Evolutionary conservation across 2,888 invertebrate species (phyloP).

Genomic region (Caenorhabditis plicata): DNA sequence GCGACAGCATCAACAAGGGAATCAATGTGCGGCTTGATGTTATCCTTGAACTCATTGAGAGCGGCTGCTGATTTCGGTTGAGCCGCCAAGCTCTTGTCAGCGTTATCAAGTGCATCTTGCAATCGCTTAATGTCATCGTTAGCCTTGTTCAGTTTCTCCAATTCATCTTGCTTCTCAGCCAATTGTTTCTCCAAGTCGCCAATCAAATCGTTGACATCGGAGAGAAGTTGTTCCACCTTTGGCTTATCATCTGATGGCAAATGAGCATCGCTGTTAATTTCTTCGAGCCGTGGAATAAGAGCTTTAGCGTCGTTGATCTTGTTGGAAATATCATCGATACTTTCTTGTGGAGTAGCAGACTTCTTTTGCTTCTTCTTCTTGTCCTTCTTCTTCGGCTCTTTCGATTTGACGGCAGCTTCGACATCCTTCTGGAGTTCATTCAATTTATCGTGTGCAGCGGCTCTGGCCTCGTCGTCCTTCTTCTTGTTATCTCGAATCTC

Average conservation of each 20-base stretch:
- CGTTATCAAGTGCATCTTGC: conserved; percentile 18
- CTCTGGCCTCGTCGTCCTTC: conserved; percentile 8
- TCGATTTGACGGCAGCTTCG: conserved; percentile 4
- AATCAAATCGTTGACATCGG: neutral
- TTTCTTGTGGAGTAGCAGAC: neutral
- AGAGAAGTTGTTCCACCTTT: conserved; percentile 3
- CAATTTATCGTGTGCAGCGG: conserved; percentile 19
- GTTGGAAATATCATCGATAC: neutral
- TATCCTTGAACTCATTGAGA: conserved; percentile 14
- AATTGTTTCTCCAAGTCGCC: conserved; percentile 5
- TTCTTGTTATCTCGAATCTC: neutral
- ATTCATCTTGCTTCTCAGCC: conserved; percentile 1
- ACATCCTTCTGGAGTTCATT: conserved; percentile 11
- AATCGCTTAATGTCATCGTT: conserved; percentile 7
- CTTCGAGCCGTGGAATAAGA: conserved; percentile 8
- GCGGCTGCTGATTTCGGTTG: conserved; percentile 2
- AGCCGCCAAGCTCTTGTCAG: conserved; percentile 4
- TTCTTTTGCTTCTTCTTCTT: conserved; percentile 1
- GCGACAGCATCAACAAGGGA: conserved; percentile 5
- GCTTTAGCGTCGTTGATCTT: conserved; percentile 10
- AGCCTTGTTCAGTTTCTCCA: conserved; percentile 7
- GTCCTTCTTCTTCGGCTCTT: conserved; percentile 4
- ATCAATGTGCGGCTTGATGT: conserved; percentile 7
- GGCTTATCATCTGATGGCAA: conserved; percentile 3
- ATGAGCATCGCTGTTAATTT: neutral